Base-by-base conservation (phyloP, 2,888 invertebrate species). In the Drosophila paranaensis region DNA sequence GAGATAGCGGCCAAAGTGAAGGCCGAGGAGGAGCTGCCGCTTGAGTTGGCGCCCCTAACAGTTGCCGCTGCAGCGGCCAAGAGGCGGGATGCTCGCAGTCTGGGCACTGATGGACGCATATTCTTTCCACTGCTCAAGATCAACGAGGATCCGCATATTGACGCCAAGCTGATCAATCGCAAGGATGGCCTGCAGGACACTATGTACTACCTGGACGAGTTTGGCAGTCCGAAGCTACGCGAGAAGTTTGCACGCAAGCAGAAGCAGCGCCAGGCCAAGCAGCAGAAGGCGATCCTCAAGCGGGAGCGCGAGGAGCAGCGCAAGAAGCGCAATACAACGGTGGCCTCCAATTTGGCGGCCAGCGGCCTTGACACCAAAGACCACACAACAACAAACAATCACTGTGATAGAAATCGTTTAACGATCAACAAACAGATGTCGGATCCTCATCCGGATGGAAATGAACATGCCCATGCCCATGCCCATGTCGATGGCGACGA, bases 131-230 rank as follows among this genome's bases (percentile, higher is more conserved):
- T 92, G 42, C 72, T 92, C 1, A 91, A 91, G 71, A 91, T 90
- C 56, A 84, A 80, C 43, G 92, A 92, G 62, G 92, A 92, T 77
- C 82, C 90, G 37, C 77, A 87, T 54, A 91, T 93, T 11, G 91
- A 92, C 85, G 77, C 90, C n/a, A 92, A 91, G 76, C 73, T 92
- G 35, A 93, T 93, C 57, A 93, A 93, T 76, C 91, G 91, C 71
- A 91, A 90, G 66, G 93, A 93, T 77, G 93, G 93, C 25, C 86
- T 93, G 10, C 91, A 92, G 68, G 92, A 93, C 58, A 91, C 92
- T 48, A 92, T 93, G 91, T 93, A 93, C 75, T 93, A 92, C 82
- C 84, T 93, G 71, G 93, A 93, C 62, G 93, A 93, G 68, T 92
- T 92, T 50, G 93, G 93, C 8, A 93, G 93, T 74, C 93, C 93